phyloP scores from a whole-genome alignment of 2,113 vertebrate genomes.

The Rhabdornis inornatus region DNA sequence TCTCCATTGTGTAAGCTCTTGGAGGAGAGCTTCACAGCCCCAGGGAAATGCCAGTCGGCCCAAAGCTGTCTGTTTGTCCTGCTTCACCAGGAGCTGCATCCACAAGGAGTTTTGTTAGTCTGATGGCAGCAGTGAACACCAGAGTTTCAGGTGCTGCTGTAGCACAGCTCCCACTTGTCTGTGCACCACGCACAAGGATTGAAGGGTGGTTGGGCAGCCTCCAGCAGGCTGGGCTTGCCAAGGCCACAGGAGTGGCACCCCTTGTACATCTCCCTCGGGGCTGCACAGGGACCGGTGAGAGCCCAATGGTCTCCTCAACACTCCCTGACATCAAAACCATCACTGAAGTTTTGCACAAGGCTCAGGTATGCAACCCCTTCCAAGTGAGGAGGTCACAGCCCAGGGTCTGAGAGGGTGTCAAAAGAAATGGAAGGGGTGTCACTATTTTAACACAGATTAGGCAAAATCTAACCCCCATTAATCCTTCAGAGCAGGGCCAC shows the following conservation, averaged over 20 bases:
- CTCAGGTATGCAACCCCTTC: neutral
- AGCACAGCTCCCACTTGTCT: neutral
- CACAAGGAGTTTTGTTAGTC: neutral
- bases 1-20: neutral
- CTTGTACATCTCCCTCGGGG: accelerated
- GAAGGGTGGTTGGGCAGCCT: neutral
- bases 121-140: neutral
- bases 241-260: neutral
- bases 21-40: neutral
- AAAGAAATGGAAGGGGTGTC: neutral
- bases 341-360: neutral
- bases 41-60: neutral
- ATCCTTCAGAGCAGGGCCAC: neutral
- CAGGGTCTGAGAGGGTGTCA: neutral
- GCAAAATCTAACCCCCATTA: neutral
- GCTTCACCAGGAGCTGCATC: neutral
- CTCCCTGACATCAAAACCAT: neutral
- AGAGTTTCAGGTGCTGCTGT: neutral
- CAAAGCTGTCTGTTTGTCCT: accelerated
- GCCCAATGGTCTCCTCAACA: neutral
- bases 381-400: neutral
- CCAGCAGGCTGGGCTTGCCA: neutral
- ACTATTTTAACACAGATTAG: constrained; percentile 5
- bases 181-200: neutral
- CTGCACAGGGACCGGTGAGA: neutral